Percentiles rank a stretch among this genome's conserved stretches.
phyloP scores from a whole-genome alignment of 92 coral and sea anemone genomes.

The Palythoa grandis region DNA sequence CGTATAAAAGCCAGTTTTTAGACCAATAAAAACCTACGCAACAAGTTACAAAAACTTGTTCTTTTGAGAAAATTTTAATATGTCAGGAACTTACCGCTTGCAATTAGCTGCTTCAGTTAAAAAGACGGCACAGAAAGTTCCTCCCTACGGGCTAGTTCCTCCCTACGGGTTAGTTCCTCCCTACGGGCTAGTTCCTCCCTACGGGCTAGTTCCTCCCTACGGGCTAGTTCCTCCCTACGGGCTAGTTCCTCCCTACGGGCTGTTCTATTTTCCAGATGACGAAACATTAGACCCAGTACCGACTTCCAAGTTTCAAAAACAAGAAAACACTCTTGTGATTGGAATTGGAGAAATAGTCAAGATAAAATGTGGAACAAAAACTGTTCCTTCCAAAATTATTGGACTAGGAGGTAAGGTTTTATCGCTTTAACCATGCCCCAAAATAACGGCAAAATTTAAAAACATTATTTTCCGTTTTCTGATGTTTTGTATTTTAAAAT shows the following conservation, averaged over 20 bases:
- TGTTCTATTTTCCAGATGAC: background rate
- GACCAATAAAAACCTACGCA: too few relatives aligned
- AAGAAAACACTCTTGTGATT: background rate
- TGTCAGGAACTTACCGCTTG: background rate
- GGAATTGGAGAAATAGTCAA: background rate
- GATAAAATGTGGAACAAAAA: slow-evolving; percentile 22
- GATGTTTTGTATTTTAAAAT: background rate
- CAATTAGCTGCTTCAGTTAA: background rate
- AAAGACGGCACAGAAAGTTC: background rate
- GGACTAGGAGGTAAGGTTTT: slow-evolving; percentile 19
- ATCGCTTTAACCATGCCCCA: background rate
- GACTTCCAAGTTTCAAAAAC: background rate
- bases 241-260: background rate
- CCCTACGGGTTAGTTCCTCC: background rate
- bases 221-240: slow-evolving; percentile 1
- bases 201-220: background rate
- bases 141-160: background rate
- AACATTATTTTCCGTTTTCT: background rate
- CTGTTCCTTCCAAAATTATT: slow-evolving; percentile 16
- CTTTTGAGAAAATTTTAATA: background rate
- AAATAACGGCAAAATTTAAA: background rate
- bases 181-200: background rate
- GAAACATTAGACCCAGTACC: slow-evolving; percentile 1
- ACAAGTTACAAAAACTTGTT: too few relatives aligned
- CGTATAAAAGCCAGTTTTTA: too few relatives aligned